Percentiles rank a stretch among this genome's conserved stretches.
These are phyloP conservation scores for Salmo trutta DNA, from an alignment of 2,797 vertebrate species.

Conservation along the genomic window DNA sequence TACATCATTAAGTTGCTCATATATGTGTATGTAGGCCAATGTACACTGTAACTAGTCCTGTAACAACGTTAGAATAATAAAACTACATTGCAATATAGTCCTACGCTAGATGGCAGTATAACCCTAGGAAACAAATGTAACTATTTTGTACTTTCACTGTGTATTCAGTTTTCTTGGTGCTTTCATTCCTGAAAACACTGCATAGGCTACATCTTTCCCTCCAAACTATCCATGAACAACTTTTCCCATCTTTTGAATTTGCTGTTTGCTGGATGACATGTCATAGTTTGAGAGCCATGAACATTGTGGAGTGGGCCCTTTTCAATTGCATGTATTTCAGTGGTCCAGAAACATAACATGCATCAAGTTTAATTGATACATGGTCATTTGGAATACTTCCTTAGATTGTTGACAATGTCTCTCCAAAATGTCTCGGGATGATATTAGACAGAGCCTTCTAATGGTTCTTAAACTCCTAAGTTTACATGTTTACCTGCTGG, in stretches of 20 bases:
- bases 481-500: conserved; percentile 14
- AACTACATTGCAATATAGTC: neutral
- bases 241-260: neutral
- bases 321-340: neutral
- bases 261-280: neutral
- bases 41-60: neutral
- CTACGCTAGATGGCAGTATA: conserved; percentile 60
- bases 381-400: neutral
- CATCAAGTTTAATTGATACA: neutral
- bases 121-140: conserved; percentile 24
- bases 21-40: neutral
- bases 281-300: neutral
- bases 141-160: neutral
- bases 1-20: neutral
- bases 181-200: neutral
- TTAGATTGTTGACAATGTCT: neutral
- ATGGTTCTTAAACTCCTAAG: conserved; percentile 7
- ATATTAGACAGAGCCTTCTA: neutral
- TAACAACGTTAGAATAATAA: neutral
- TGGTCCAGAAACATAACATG: neutral
- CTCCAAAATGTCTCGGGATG: neutral
- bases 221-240: neutral
- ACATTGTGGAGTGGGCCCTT: neutral
- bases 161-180: neutral
- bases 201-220: neutral